Base-by-base conservation (phyloP, 2,113 vertebrate genomes). In the Peromyscus polionotus region DNA sequence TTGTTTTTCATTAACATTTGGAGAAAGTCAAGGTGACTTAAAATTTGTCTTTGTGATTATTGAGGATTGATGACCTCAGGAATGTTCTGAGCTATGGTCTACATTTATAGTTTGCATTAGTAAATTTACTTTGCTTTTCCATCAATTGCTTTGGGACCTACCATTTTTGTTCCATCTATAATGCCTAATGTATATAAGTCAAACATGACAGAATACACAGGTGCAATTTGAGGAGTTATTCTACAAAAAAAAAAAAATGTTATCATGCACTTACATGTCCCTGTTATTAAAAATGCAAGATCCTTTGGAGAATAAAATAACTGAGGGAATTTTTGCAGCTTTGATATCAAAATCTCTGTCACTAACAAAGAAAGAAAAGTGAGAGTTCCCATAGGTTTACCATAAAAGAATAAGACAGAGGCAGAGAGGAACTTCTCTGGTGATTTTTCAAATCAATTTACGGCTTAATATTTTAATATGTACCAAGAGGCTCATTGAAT, bases 201-300 rank as follows among this genome's bases (percentile, higher is more conserved):
- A 81, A 94, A 54, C 12, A 77, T 14, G 67, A 51, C 3, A 96
- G 88, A 95, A 95, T 81, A 85, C 36, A 61, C 31, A 86, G 81
- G 10, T 68, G 5, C 6, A 90, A 54, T 84, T 83, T 51, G 1
- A 5, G 36, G 33, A 4, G 3, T 31, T 79, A 93, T 80, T 95
- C 24, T 33, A 75, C 36, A 76, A 33, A 95, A 48, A 45, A 48
- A 45, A 91, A 79, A 90, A 90, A 75, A 90, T 9, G n/a, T 13
- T 92, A 9, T 9, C 12, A 61, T 12, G 9, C 67, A 72, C 6
- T 77, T 79, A 24, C n/a, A 63, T 14, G 5, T 4, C 19, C 10
- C 70, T 61, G 11, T 42, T 90, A 51, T 57, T 94, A 84, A 88
- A 68, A 13, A 61, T 84, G 4, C 5, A 65, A 48, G 13, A 57